Evolutionary conservation across 2,888 invertebrate species (phyloP), one percentile per base, ranked within the genome.

Genomic region (Hyppa rectilinea): DNA sequence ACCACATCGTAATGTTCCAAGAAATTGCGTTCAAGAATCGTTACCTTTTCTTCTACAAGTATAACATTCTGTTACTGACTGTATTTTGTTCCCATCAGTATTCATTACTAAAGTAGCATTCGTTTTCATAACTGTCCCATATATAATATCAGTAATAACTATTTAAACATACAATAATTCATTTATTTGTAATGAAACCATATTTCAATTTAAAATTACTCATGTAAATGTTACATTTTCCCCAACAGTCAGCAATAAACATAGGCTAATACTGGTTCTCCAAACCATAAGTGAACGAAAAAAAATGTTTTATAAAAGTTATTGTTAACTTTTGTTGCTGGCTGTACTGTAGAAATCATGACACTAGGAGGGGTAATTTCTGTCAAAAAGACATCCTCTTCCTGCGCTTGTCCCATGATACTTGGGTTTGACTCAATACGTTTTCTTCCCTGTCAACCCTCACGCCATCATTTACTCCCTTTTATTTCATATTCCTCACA

Each of bases 1-100:
- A 80, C 86, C 91, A 20, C 89, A 90, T 31, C 92, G 93, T 66
- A 92, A 87, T 76, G 81, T 87, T 10, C 78, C 89, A 68, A 90
- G 93, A 75, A 94, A 94, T 87, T 94, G 94, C 84, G 90, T 94
- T 34, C 94, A 94, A 87, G 94, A 94, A 75, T 94, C 94, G 12
- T 90, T 94, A 84, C 94, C 94, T 66, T 94, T 90, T 76, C 87
- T 94, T 14, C 71, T 93, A 88, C 92, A 93, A 94, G 94, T 94
- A 94, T 78, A 63, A 43, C 58, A 49, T 70, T 76, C 26, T 63
- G 10, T 67, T 79, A 52, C 31, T 77, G 4, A 56, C 14, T 47
- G 60, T 73, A 75, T 71, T 76, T 71, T 47, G 76, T 23, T 76
- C 9, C 69, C 53, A 76, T 23, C 68, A 64, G 1, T 43, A 7